Base-by-base conservation (phyloP, 2,113 vertebrate genomes). In the Notothenia rossii region DNA sequence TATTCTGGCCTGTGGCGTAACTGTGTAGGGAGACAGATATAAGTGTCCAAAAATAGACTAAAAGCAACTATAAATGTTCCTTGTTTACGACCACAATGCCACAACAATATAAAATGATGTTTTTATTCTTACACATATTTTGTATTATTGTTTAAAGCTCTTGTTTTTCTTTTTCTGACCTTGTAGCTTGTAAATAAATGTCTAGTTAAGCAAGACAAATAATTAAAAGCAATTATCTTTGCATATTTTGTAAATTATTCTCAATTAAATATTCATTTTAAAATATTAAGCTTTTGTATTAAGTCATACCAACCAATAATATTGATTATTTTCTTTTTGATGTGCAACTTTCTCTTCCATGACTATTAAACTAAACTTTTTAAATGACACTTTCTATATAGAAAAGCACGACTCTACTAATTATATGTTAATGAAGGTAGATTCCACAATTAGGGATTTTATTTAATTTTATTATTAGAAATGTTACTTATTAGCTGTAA, bases 1-100 rank as follows among this genome's bases (percentile, higher is more conserved):
- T 72, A 33, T 78, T 77, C 22, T 71, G 46, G 18, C 45, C 66
- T 2, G 54, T 22, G 58, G 46, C 10, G 25, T 7, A 49, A 53
- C 55, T 51, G 29, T 77, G 58, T 25, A 67, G 29, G 43, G 3
- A 73, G 5, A 67, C 29, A 53, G 25, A 17, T 63, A 66, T 10
- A 63, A 10, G 56, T 51, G 20, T 20, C 29, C 55, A 12, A 45
- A 77, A 68, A 11, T 0, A 0, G 14, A 17, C 43, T 43, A 29
- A n/a, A 33, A 36, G 46, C 45, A 60, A 10, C 33, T 43, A 71
- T 45, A n/a, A n/a, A 46, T 33, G 67, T 10, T 17, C n/a, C n/a
- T 43, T 55, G 4, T 10, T 10, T 22, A 20, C 7, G 8, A 56
- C 13, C 48, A 10, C 5, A 55, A 17, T 10, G 55, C 5, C 7